phyloP scores from a whole-genome alignment of 2,113 vertebrate species.

The Hydrolagus affinis region DNA sequence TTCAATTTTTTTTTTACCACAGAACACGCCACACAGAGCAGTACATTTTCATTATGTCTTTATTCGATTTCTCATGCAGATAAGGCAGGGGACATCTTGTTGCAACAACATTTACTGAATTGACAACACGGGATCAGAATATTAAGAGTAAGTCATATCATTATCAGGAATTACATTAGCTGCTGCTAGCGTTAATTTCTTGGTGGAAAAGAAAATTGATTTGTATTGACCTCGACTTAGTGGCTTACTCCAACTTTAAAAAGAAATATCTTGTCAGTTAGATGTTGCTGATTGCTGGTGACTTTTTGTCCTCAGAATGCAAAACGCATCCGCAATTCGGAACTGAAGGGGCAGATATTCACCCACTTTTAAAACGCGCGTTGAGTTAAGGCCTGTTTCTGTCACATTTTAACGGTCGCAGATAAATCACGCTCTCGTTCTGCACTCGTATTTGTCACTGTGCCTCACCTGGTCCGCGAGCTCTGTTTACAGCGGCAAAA shows the following conservation, averaged over 20 bases:
- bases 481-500: neutral
- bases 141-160: conserved; percentile 75
- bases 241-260: conserved; percentile 47
- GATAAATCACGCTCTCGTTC: neutral
- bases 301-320: conserved; percentile 29
- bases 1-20: conserved; percentile 15
- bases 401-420: neutral
- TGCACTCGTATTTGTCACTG: neutral
- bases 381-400: too few relatives aligned
- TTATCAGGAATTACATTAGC: conserved; percentile 72
- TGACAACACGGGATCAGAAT: conserved; percentile 44
- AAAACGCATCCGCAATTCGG: neutral
- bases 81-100: conserved; percentile 27
- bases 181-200: conserved; percentile 71
- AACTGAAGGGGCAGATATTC: conserved; percentile 11
- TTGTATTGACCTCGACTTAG: conserved; percentile 70
- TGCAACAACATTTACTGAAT: conserved; percentile 34
- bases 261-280: conserved; percentile 31
- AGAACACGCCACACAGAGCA: neutral
- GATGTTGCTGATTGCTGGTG: conserved; percentile 22
- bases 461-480: too few relatives aligned
- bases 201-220: conserved; percentile 66
- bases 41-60: conserved; percentile 27
- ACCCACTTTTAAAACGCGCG: neutral
- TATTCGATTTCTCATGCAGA: conserved; percentile 28